These are phyloP conservation scores for Aspiorhynchus laticeps DNA, from an alignment of 2,113 vertebrate genomes.

Conservation along the genomic window DNA sequence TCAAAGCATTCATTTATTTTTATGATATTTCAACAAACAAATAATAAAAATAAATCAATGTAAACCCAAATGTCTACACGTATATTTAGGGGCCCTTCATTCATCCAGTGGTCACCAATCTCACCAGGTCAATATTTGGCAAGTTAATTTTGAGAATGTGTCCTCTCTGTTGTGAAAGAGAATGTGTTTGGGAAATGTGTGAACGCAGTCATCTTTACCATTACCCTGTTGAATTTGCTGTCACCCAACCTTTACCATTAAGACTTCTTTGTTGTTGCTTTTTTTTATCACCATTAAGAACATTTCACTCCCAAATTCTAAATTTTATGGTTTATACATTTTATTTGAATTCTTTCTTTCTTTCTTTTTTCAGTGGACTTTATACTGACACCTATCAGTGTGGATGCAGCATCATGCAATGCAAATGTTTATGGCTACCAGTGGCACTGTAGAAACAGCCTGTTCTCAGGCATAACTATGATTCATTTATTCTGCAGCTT, in stretches of 20 bases:
- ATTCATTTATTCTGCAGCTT: no score
- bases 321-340: no score
- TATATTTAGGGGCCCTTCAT: constrained; percentile 72
- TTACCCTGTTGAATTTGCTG: constrained; percentile 18
- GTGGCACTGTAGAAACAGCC: no score
- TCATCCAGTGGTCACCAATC: constrained; percentile 74
- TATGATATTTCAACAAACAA: constrained; percentile 79
- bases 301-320: neutral
- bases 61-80: constrained; percentile 69
- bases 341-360: neutral
- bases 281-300: neutral
- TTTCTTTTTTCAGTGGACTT: neutral
- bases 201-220: constrained; percentile 18
- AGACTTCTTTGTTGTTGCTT: neutral
- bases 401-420: neutral
- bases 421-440: no score
- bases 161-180: constrained; percentile 61
- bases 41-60: constrained; percentile 80
- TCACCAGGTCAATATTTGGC: constrained; percentile 79
- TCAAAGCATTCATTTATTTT: constrained; percentile 75
- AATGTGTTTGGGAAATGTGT: constrained; percentile 50
- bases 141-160: constrained; percentile 78
- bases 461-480: no score
- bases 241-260: neutral
- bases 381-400: neutral